phyloP scores from a whole-genome alignment of 2,113 vertebrate genomes.

The Podarcis raffonei region DNA sequence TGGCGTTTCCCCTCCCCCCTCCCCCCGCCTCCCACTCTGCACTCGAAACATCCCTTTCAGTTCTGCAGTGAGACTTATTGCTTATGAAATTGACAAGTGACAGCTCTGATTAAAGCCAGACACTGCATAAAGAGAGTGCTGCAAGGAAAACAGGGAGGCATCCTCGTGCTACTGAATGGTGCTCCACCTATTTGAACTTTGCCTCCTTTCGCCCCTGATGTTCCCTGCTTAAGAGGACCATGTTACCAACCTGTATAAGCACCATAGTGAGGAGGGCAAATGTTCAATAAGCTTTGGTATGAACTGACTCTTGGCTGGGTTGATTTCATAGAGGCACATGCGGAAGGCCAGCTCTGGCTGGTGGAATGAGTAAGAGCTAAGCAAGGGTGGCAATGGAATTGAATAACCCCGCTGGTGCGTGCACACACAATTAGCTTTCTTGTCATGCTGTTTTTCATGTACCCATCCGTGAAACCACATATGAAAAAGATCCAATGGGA shows the following conservation, averaged over 20 bases:
- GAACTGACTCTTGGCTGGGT: neutral
- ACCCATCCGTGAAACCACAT: neutral
- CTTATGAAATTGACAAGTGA: conserved; percentile 68
- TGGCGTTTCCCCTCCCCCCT: conserved; percentile 46
- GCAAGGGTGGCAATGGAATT: neutral
- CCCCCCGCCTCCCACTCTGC: neutral
- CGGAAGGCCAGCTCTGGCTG: conserved; percentile 1
- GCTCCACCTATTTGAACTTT: conserved; percentile 1
- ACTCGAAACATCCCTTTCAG: conserved; percentile 42
- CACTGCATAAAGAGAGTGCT: conserved; percentile 44
- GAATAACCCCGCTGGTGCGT: neutral
- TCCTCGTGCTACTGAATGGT: neutral
- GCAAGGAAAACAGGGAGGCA: conserved; percentile 2
- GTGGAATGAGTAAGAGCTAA: neutral
- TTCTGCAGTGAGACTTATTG: conserved; percentile 58
- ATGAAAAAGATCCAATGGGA: neutral
- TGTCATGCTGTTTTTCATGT: neutral
- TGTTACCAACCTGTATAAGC: neutral
- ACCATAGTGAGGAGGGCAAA: conserved; percentile 20
- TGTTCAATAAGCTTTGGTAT: neutral
- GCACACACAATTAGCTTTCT: neutral
- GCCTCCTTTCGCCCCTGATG: neutral
- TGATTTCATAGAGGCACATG: conserved; percentile 11
- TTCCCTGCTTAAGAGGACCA: neutral
- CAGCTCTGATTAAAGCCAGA: conserved; percentile 64